phyloP scores from a whole-genome alignment of 2,888 invertebrate genomes.

The Orthonevra nobilis region DNA sequence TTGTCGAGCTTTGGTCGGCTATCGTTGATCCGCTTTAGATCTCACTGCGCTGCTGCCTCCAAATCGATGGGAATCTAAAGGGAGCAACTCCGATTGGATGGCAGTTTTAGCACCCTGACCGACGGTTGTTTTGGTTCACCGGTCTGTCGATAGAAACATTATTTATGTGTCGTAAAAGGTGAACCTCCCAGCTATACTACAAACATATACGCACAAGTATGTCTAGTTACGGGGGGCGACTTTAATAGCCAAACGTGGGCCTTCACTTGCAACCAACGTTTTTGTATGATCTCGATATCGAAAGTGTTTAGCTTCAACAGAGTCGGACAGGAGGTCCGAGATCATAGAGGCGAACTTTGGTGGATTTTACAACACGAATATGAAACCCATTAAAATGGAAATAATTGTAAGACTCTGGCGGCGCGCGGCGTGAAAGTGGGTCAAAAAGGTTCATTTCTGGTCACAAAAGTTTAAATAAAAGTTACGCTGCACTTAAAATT shows the following conservation, averaged over 20 bases:
- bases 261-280: background rate
- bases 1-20: slow-evolving; percentile 24
- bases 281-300: no score
- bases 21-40: slow-evolving; percentile 51
- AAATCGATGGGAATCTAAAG: slow-evolving; percentile 25
- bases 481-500: slow-evolving; percentile 3
- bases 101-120: slow-evolving; percentile 7
- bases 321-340: slow-evolving; percentile 1
- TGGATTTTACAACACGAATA: slow-evolving; percentile 27
- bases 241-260: slow-evolving; percentile 45
- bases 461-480: slow-evolving; percentile 16
- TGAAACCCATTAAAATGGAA: slow-evolving; percentile 10
- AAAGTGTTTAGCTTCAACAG: slow-evolving; percentile 14
- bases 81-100: background rate
- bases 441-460: slow-evolving; percentile 30
- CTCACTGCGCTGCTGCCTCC: background rate
- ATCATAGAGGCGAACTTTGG: slow-evolving; percentile 1
- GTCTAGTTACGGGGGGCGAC: slow-evolving; percentile 33
- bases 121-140: slow-evolving; percentile 41
- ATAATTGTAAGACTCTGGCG: no score
- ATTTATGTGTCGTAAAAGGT: slow-evolving; percentile 70
- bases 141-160: slow-evolving; percentile 67
- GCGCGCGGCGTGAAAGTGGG: slow-evolving; percentile 16
- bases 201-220: slow-evolving; percentile 68
- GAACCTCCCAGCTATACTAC: slow-evolving; percentile 1